Conservation (phyloP, 2,113 vertebrate species). For the Cynoglossus semilaevis region DNA sequence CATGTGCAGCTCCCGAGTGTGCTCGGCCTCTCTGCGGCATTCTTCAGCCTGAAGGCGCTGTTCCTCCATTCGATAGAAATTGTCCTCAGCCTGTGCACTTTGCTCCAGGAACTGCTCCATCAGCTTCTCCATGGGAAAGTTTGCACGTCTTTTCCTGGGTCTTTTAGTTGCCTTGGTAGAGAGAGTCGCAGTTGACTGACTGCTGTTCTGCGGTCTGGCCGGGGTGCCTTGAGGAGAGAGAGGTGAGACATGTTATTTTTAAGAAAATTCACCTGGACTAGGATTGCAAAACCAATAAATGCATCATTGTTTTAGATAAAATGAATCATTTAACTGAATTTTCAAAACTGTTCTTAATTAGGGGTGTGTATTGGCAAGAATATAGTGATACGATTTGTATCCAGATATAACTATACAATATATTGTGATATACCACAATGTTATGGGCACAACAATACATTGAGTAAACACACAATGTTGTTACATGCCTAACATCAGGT, state of each 20-base stretch:
- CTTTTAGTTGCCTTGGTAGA: constrained; percentile 75
- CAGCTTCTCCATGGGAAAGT: constrained; percentile 84
- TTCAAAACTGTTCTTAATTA: no score
- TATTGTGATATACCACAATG: no score
- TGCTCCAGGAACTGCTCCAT: constrained; percentile 90
- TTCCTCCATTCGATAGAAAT: constrained; percentile 85
- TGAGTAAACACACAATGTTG: no score
- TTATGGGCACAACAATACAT: no score
- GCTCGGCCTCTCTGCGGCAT: constrained; percentile 83
- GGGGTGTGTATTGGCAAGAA: no score
- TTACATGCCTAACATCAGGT: no score
- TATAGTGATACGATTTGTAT: no score
- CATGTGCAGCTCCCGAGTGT: constrained; percentile 86
- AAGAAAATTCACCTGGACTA: no score
- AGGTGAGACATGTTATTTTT: neutral
- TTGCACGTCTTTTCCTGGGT: constrained; percentile 78
- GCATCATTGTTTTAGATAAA: no score
- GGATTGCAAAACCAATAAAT: no score
- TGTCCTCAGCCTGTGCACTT: constrained; percentile 84
- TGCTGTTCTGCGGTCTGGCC: constrained; percentile 65
- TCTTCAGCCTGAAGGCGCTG: constrained; percentile 86
- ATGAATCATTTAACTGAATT: no score
- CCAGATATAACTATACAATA: no score
- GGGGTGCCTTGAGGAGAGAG: constrained; percentile 46
- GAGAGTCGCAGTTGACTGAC: constrained; percentile 51